Percentiles rank a stretch among this genome's conserved stretches.
Evolutionary conservation across 2,888 invertebrate species (phyloP).

Genomic region (Julus scandinavius): DNA sequence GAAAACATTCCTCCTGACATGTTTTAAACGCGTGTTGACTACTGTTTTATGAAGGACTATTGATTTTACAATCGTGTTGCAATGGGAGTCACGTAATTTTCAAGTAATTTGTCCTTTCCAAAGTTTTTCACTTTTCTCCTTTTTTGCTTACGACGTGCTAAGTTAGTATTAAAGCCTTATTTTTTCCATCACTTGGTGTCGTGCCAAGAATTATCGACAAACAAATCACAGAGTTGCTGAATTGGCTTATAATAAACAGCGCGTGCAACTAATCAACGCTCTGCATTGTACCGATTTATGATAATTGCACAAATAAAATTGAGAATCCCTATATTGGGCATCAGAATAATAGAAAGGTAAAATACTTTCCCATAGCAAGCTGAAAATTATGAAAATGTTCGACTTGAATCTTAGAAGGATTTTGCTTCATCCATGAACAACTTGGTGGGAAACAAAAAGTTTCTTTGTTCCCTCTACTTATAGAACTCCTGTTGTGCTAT

Average conservation of each 20-base stretch:
- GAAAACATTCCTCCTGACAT: neutral
- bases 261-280: neutral
- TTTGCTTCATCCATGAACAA: too few species aligned
- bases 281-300: neutral
- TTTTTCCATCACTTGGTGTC: neutral
- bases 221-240: neutral
- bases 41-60: neutral
- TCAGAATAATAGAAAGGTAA: neutral
- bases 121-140: neutral
- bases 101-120: neutral
- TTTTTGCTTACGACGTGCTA: neutral
- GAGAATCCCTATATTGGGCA: neutral
- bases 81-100: neutral
- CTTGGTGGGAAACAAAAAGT: neutral
- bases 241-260: neutral
- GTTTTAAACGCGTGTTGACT: neutral
- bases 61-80: neutral
- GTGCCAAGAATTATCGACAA: neutral
- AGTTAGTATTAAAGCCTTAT: neutral
- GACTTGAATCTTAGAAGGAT: neutral
- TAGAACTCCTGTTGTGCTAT: neutral
- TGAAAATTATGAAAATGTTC: neutral
- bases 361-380: neutral
- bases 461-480: neutral
- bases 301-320: neutral